These are phyloP conservation scores for Apodemia mormo DNA, from an alignment of 2,888 invertebrate genomes.

Conservation along the genomic window DNA sequence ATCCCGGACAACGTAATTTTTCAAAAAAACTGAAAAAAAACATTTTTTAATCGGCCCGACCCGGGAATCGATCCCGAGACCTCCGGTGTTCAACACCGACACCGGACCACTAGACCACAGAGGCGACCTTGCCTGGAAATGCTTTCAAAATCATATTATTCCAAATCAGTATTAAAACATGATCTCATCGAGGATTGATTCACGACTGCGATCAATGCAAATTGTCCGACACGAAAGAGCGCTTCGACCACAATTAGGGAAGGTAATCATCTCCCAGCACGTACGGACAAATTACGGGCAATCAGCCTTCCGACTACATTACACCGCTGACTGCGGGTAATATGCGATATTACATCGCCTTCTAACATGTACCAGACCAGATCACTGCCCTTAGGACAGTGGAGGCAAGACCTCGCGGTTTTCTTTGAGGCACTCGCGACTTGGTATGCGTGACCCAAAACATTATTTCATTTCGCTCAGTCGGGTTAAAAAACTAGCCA, in stretches of 20 bases:
- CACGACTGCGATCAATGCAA: constrained; percentile 25
- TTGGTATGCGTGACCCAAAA: too few relatives aligned
- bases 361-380: not conserved
- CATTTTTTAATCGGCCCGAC: too few relatives aligned
- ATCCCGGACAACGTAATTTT: too few relatives aligned
- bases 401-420: not conserved
- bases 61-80: too few relatives aligned
- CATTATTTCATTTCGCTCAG: too few relatives aligned
- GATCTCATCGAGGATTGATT: not conserved
- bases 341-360: constrained; percentile 4
- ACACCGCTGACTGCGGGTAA: not conserved
- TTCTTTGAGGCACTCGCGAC: too few relatives aligned
- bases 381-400: not conserved
- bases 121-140: too few relatives aligned
- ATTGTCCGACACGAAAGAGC: constrained; percentile 33
- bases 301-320: constrained; percentile 38
- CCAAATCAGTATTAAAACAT: constrained; percentile 32
- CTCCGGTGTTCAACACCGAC: too few relatives aligned
- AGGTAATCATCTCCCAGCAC: constrained; percentile 65
- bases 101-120: too few relatives aligned
- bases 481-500: too few relatives aligned
- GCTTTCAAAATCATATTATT: constrained; percentile 39
- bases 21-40: too few relatives aligned
- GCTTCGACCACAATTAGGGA: constrained; percentile 57
- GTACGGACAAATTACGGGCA: constrained; percentile 73